Conservation (phyloP, 2,797 vertebrate species). For the Paedocypris micromegethes region DNA sequence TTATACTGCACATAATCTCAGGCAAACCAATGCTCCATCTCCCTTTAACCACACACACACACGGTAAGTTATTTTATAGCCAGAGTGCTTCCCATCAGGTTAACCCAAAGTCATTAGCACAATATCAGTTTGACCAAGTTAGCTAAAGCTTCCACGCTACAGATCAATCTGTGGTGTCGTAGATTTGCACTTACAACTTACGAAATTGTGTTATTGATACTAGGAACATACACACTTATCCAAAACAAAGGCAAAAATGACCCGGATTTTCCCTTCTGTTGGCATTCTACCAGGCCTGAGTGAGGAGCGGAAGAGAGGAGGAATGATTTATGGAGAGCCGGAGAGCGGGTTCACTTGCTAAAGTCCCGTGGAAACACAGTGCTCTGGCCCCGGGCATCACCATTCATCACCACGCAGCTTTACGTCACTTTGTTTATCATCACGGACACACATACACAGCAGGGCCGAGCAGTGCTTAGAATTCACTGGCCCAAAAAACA, state of each 20-base stretch:
- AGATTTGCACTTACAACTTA: no score
- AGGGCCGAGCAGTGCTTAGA: constrained; percentile 35
- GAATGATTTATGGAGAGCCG: constrained; percentile 50
- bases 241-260: no score
- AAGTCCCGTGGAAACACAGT: constrained; percentile 52
- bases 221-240: no score
- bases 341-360: constrained; percentile 49
- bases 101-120: constrained; percentile 44
- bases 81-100: constrained; percentile 40
- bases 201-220: no score
- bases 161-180: no score
- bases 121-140: constrained; percentile 16
- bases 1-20: constrained; percentile 35
- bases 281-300: constrained; percentile 31
- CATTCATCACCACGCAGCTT: constrained; percentile 54
- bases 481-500: constrained; percentile 19
- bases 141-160: no score
- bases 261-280: constrained; percentile 20
- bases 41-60: neutral
- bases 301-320: constrained; percentile 23
- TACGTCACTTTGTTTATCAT: constrained; percentile 55
- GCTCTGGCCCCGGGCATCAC: constrained; percentile 47
- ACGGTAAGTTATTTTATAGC: constrained; percentile 36
- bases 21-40: constrained; percentile 27
- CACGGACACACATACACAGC: constrained; percentile 32